Conservation (phyloP, 2,113 vertebrate genomes). For the Otus sunia region DNA sequence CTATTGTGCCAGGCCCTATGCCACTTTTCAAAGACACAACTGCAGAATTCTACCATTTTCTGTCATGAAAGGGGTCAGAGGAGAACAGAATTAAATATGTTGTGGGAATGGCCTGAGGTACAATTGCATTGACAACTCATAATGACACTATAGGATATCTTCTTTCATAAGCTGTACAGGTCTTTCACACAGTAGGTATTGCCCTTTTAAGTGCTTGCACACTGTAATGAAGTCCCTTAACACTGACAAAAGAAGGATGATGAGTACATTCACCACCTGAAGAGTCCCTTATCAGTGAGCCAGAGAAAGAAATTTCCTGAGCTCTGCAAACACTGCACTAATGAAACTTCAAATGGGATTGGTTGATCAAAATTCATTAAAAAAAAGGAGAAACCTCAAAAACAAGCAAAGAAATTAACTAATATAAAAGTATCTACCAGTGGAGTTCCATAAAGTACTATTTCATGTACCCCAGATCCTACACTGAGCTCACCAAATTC, state of each 20-base stretch:
- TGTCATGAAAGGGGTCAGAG: constrained; percentile 22
- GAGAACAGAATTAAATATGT: constrained; percentile 33
- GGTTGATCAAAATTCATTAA: not conserved
- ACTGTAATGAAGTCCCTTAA: constrained; percentile 13
- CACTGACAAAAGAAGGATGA: constrained; percentile 29
- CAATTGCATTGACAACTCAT: not conserved
- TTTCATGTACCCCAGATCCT: not conserved
- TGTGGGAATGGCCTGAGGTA: constrained; percentile 46
- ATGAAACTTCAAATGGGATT: not conserved
- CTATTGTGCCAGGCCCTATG: not conserved
- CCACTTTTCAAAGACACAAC: constrained; percentile 33
- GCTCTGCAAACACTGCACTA: not conserved
- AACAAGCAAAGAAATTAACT: not conserved
- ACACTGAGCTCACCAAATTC: not conserved
- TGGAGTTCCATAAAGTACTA: no score
- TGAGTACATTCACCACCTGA: constrained; percentile 37
- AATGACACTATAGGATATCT: not conserved
- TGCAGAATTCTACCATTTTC: constrained; percentile 19
- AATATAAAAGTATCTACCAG: no score
- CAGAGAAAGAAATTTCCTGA: not conserved
- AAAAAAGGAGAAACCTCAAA: not conserved
- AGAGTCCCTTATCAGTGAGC: not conserved
- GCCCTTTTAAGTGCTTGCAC: constrained; percentile 3
- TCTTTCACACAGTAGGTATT: not conserved
- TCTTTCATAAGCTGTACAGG: not conserved